Percentiles rank a stretch among this genome's conserved stretches.
Evolutionary conservation across 2,888 invertebrate genomes (phyloP).

Genomic region (Aspidiotus destructor): DNA sequence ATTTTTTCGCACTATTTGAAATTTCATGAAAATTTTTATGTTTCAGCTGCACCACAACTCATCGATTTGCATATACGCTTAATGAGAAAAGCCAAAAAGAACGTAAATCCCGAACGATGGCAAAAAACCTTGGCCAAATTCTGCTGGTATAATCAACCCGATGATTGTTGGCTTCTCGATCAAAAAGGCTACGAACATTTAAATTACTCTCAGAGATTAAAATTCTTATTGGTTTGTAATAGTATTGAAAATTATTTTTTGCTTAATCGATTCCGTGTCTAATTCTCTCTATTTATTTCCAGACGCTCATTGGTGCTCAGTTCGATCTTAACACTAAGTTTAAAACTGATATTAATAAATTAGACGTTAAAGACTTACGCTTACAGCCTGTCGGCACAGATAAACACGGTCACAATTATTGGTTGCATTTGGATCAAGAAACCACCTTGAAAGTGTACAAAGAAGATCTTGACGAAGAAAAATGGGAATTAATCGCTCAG

Average conservation of each 20-base stretch:
- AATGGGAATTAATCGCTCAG: conserved; percentile 87
- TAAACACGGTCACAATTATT: conserved; percentile 81
- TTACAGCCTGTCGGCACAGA: conserved; percentile 85
- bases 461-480: conserved; percentile 93
- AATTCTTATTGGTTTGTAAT: conserved; percentile 49
- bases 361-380: conserved; percentile 68
- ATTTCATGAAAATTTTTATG: conserved; percentile 34
- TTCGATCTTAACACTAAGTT: conserved; percentile 91
- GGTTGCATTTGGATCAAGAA: conserved; percentile 82
- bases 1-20: not conserved
- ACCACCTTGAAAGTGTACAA: conserved; percentile 85
- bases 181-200: conserved; percentile 91
- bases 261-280: not conserved
- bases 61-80: conserved; percentile 82
- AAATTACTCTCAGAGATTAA: conserved; percentile 75
- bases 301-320: conserved; percentile 85
- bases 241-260: not conserved
- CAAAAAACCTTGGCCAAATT: conserved; percentile 81
- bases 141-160: conserved; percentile 77
- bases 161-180: conserved; percentile 94
- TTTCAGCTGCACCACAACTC: conserved; percentile 69
- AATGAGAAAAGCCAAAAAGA: conserved; percentile 72
- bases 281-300: conserved; percentile 39
- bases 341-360: conserved; percentile 72
- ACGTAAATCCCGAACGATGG: conserved; percentile 78